Evolutionary conservation across 2,888 invertebrate genomes (phyloP), one percentile per base, ranked within the genome.

Genomic region (Xestia xanthographa): DNA sequence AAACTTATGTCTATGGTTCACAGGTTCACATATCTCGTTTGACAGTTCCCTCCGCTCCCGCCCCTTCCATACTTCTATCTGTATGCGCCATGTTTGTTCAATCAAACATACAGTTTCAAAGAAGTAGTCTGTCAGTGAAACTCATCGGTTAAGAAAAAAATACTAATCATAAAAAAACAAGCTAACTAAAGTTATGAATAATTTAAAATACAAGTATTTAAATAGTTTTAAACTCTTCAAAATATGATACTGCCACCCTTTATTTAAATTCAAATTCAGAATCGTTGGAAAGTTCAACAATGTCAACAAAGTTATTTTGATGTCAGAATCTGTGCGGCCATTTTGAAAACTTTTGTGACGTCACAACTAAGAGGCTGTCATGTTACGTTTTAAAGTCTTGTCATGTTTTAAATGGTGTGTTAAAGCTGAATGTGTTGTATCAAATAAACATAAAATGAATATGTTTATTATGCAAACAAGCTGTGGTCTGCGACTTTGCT

Each of bases 241-340:
- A 85, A 66, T 45, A 81, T 53, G 67, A 75, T 41, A 48, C 53
- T 17, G n/a, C 20, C 29, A 65, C 60, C 71, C 68, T 68, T 82
- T 82, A 85, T 82, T 82, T 77, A 63, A 73, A 85, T 83, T 85
- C 53, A 74, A 83, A 85, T 74, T 77, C 34, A 73, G 68, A 73
- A 71, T 45, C 34, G 71, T 72, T 62, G 26, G 14, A 71, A 68
- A 77, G 73, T 82, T 72, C 45, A 73, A 68, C 85, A 80, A 80
- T 76, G 81, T 84, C 85, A 80, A 72, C 82, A 71, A 77, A 83
- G 82, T 83, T 84, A 70, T 73, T 80, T 81, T 68, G 73, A 77
- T 77, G 85, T 83, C 63, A 67, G 53, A 75, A 48, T 80, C 53
- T 66, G 34, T 12, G 67, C 65, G 22, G 81, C 71, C 77, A 85